Evolutionary conservation across 2,797 vertebrate species (phyloP).

Genomic region (Sphenodon punctatus): DNA sequence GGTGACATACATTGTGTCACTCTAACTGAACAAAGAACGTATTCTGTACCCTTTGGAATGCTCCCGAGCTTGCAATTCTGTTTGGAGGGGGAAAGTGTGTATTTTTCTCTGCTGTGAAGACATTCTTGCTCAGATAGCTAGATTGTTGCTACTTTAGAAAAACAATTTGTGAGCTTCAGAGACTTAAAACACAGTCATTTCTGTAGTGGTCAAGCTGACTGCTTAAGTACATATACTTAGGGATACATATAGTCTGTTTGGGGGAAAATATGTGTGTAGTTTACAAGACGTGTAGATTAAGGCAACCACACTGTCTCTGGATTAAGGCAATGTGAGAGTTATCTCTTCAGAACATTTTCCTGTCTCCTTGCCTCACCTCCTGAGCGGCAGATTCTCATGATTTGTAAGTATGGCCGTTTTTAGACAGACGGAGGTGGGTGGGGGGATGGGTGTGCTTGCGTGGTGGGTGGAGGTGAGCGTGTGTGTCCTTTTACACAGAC

Average conservation of each 20-base stretch:
- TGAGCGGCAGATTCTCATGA: background rate
- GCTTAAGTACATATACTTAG: background rate
- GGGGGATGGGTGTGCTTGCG: no score
- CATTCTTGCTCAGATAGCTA: background rate
- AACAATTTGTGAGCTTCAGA: accelerated
- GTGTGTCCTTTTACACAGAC: no score
- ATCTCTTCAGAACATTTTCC: background rate
- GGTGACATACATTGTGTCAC: background rate
- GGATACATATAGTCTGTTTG: no score
- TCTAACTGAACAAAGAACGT: background rate
- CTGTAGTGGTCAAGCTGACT: background rate
- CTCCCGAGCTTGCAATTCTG: background rate
- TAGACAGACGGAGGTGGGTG: no score
- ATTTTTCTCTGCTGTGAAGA: background rate
- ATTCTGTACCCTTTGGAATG: background rate
- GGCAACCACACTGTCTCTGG: no score
- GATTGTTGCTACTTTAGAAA: background rate
- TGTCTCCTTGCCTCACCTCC: no score
- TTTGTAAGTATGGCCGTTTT: background rate
- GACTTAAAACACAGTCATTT: background rate
- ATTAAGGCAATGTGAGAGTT: background rate
- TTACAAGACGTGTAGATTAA: no score
- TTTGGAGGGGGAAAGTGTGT: accelerated
- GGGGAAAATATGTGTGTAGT: no score
- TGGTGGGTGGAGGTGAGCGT: no score